A percentile compares a stretch with the other conserved stretches of the same genome.
phyloP scores from a whole-genome alignment of 2,113 vertebrate genomes.

The Hypomesus transpacificus region DNA sequence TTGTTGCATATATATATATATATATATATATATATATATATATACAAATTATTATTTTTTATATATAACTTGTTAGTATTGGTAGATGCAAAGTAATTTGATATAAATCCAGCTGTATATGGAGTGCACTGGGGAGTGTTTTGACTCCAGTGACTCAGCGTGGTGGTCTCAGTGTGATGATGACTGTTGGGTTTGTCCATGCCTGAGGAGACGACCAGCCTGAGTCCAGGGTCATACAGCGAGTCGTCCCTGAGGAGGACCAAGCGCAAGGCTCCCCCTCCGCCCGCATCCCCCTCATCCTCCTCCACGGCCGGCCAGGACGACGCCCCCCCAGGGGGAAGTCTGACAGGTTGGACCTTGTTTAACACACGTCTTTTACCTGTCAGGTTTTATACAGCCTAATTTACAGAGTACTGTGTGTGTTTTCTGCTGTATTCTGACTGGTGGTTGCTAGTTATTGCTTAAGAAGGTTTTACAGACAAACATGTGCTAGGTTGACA shows the following conservation, averaged over 20 bases:
- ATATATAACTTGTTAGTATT: no score
- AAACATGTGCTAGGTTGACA: neutral
- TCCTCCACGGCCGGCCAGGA: constrained; percentile 49
- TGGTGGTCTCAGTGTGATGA: no score
- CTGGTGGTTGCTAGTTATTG: no score
- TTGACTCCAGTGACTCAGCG: no score
- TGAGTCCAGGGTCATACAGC: constrained; percentile 61
- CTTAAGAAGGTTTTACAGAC: no score
- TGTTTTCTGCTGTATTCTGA: neutral
- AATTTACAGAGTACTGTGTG: no score
- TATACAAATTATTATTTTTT: no score
- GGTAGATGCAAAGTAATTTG: no score
- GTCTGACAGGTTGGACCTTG: constrained; percentile 53
- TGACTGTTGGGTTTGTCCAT: constrained; percentile 40
- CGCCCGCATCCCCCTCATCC: constrained; percentile 66
- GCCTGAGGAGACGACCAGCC: constrained; percentile 43
- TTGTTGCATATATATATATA: no score
- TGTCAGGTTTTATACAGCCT: neutral
- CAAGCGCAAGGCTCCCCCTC: constrained; percentile 91
- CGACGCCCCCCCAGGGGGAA: constrained; percentile 50
- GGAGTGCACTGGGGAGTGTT: no score
- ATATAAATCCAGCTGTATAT: no score
- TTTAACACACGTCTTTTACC: neutral
- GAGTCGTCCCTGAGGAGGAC: constrained; percentile 84
- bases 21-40: no score